Percentiles rank a stretch among this genome's conserved stretches.
Conservation (phyloP, 2,113 vertebrate genomes). For the Brienomyrus brachyistius region DNA sequence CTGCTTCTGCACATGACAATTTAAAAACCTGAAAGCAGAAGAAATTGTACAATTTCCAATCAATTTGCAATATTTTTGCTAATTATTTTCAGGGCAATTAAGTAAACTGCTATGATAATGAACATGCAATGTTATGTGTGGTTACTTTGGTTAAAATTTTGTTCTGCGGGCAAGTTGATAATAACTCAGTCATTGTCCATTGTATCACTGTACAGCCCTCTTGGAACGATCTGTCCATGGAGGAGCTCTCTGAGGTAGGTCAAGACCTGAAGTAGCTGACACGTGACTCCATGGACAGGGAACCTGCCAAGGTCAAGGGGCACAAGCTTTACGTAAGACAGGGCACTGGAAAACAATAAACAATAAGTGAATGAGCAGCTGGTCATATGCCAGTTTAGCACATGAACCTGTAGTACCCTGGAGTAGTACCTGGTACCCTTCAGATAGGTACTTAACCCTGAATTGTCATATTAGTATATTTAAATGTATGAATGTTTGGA, state of each 20-base stretch:
- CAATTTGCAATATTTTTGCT: background rate
- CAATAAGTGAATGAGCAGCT: background rate
- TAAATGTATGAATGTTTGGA: background rate
- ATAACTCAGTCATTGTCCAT: background rate
- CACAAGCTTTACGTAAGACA: background rate
- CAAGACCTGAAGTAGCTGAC: background rate
- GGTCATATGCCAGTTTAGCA: background rate
- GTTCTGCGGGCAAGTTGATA: background rate
- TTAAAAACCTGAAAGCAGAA: background rate
- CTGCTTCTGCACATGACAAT: background rate
- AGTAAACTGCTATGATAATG: background rate
- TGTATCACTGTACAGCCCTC: background rate
- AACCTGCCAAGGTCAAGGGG: background rate
- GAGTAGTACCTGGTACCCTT: background rate
- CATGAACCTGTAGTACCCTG: background rate
- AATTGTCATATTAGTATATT: background rate
- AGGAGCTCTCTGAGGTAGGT: background rate
- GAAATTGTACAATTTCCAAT: background rate
- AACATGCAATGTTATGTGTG: background rate
- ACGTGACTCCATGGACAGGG: background rate
- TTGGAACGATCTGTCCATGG: background rate
- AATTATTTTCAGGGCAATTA: background rate
- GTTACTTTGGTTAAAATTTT: background rate
- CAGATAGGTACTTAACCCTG: background rate
- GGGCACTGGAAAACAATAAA: background rate